Evolutionary conservation across 1,140 invertebrate genomes (phyloP).

Genomic region (Drosophila truncata): DNA sequence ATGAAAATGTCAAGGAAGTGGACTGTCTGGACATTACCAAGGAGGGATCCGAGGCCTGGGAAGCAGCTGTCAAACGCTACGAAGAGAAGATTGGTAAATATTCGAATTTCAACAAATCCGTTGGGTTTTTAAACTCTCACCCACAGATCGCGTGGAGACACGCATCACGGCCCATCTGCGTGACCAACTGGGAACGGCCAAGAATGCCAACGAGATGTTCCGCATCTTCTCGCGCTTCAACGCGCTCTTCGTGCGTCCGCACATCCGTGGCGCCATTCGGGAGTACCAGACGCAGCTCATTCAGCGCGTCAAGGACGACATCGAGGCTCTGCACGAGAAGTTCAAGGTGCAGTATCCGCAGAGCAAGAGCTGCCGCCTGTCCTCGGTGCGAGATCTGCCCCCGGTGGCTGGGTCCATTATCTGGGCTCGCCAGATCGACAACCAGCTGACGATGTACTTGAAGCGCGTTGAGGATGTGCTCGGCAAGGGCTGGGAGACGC

Average conservation of each 20-base stretch:
- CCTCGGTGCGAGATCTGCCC: slow-evolving; percentile 96
- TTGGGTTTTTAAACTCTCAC: neutral
- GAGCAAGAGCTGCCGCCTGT: slow-evolving; percentile 96
- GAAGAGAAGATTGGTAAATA: slow-evolving; percentile 96
- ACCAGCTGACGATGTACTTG: slow-evolving; percentile 98
- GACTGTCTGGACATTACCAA: slow-evolving; percentile 98
- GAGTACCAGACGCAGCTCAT: slow-evolving; percentile 99
- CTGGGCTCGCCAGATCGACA: slow-evolving; percentile 99
- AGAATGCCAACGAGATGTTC: slow-evolving; percentile 99
- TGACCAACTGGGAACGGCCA: slow-evolving; percentile 98
- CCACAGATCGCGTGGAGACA: slow-evolving; percentile 95
- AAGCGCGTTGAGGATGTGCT: slow-evolving; percentile 98
- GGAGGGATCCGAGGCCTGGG: slow-evolving; percentile 98
- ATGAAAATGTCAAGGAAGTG: slow-evolving; percentile 99
- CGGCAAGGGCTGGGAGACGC: slow-evolving; percentile 99
- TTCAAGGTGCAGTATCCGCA: slow-evolving; percentile 98
- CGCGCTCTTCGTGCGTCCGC: slow-evolving; percentile 98
- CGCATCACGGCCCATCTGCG: slow-evolving; percentile 98
- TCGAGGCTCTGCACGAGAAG: slow-evolving; percentile 98
- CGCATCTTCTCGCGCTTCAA: slow-evolving; percentile 99
- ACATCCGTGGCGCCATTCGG: slow-evolving; percentile 98
- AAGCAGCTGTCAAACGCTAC: slow-evolving; percentile 97
- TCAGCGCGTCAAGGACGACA: slow-evolving; percentile 99
- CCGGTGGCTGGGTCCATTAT: slow-evolving; percentile 99
- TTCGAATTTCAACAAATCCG: neutral